These are phyloP conservation scores for Coregonus suidteri DNA, from an alignment of 2,797 vertebrate genomes.

Conservation along the genomic window DNA sequence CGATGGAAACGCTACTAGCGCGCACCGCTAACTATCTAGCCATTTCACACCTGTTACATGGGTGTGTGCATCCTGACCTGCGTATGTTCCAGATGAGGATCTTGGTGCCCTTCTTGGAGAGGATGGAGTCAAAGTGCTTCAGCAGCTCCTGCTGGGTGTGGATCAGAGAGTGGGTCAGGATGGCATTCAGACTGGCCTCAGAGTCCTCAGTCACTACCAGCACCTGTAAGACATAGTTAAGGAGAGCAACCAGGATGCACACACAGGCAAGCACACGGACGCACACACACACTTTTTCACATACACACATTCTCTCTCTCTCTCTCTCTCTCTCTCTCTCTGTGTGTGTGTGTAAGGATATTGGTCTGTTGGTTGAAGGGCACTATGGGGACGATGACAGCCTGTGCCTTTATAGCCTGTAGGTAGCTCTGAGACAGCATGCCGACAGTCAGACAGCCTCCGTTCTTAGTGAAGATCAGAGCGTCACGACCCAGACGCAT, in stretches of 20 bases:
- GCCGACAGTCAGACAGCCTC: conserved; percentile 78
- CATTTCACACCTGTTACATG: too few relatives aligned
- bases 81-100: conserved; percentile 85
- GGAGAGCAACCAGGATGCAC: conserved; percentile 38
- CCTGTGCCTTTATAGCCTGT: conserved; percentile 78
- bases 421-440: conserved; percentile 83
- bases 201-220: conserved; percentile 83
- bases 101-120: conserved; percentile 82
- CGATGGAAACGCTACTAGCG: too few relatives aligned
- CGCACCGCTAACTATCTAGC: too few relatives aligned
- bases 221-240: conserved; percentile 75
- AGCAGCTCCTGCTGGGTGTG: conserved; percentile 74
- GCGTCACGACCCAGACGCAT: conserved; percentile 83
- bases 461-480: conserved; percentile 86
- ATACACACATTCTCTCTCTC: too few relatives aligned
- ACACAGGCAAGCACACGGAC: background rate
- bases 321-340: too few relatives aligned
- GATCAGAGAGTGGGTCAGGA: conserved; percentile 80
- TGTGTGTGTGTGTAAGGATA: conserved; percentile 62
- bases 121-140: conserved; percentile 77
- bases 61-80: conserved; percentile 63
- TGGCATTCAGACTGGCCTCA: conserved; percentile 80
- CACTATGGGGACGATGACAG: conserved; percentile 81
- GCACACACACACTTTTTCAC: too few relatives aligned
- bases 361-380: conserved; percentile 83